Percentiles rank a stretch among this genome's conserved stretches.
Evolutionary conservation across 2,113 vertebrate genomes (phyloP).

Genomic region (Bombycilla garrulus): DNA sequence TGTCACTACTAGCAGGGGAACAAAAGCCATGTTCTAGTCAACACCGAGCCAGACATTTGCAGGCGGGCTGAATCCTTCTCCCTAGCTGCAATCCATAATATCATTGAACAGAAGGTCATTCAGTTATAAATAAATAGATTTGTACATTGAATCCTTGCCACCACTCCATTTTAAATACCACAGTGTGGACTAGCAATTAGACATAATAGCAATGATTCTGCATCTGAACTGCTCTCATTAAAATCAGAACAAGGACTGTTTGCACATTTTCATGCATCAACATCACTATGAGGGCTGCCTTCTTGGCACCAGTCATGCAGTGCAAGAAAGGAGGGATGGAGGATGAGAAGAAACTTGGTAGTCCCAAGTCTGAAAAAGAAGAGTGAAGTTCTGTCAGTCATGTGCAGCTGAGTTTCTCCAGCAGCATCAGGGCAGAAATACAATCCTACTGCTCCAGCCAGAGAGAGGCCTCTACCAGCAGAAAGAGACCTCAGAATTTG

Average conservation of each 20-base stretch:
- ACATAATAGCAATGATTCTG: neutral
- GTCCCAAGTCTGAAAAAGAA: neutral
- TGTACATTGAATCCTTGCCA: slow-evolving; percentile 10
- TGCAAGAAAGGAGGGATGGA: neutral
- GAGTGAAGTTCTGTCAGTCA: neutral
- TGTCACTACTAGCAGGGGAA: neutral
- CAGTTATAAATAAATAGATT: slow-evolving; percentile 32
- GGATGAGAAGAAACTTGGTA: neutral
- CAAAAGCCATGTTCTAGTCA: neutral
- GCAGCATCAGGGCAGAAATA: neutral
- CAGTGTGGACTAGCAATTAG: neutral
- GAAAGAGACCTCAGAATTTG: neutral
- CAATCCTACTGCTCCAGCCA: neutral
- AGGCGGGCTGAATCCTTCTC: neutral
- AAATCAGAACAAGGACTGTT: neutral
- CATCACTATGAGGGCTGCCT: neutral
- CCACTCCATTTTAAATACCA: slow-evolving; percentile 7
- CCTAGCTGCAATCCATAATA: neutral
- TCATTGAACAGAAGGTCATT: slow-evolving; percentile 44
- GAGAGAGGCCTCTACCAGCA: neutral
- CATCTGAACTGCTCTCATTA: neutral
- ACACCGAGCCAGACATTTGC: neutral
- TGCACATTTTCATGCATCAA: neutral
- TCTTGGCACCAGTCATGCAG: neutral
- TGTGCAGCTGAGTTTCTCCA: neutral